A percentile compares a stretch with the other conserved stretches of the same genome.
Evolutionary conservation across 2,888 invertebrate species (phyloP).

Genomic region (Harpalus rufipes): DNA sequence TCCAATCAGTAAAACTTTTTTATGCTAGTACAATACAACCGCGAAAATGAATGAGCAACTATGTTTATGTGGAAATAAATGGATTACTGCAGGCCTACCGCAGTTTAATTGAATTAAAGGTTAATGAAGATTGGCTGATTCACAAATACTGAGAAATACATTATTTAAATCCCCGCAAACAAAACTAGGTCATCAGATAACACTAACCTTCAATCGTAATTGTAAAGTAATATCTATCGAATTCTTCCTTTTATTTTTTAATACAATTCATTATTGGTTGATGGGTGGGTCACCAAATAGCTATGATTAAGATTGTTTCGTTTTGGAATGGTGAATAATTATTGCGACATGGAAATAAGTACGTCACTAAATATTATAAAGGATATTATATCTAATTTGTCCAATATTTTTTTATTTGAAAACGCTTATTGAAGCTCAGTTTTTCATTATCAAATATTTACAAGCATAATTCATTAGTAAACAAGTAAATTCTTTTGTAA

Average conservation of each 20-base stretch:
- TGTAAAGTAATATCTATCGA: conserved; percentile 7
- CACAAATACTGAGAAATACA: conserved; percentile 23
- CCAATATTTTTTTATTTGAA: not conserved
- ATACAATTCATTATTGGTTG: conserved; percentile 1
- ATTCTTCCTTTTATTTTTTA: conserved; percentile 7
- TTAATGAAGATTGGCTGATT: conserved; percentile 10
- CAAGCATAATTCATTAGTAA: not conserved
- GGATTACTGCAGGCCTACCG: conserved; percentile 1
- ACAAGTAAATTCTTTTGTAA: not conserved
- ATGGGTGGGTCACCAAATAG: not conserved
- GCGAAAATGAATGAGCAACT: not conserved
- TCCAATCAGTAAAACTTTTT: too few relatives aligned
- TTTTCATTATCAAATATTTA: not conserved
- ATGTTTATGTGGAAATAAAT: not conserved
- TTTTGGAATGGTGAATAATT: not conserved
- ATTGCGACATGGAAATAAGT: not conserved
- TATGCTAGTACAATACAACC: too few relatives aligned
- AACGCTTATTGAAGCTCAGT: not conserved
- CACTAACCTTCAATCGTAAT: conserved; percentile 16
- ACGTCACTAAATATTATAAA: not conserved
- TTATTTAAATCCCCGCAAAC: conserved; percentile 17
- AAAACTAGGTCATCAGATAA: conserved; percentile 32
- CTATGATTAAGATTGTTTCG: not conserved
- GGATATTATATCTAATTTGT: not conserved
- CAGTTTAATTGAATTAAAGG: conserved; percentile 37